These are phyloP conservation scores for Hippocampus barbouri DNA, from an alignment of 2,113 vertebrate species.

Conservation along the genomic window DNA sequence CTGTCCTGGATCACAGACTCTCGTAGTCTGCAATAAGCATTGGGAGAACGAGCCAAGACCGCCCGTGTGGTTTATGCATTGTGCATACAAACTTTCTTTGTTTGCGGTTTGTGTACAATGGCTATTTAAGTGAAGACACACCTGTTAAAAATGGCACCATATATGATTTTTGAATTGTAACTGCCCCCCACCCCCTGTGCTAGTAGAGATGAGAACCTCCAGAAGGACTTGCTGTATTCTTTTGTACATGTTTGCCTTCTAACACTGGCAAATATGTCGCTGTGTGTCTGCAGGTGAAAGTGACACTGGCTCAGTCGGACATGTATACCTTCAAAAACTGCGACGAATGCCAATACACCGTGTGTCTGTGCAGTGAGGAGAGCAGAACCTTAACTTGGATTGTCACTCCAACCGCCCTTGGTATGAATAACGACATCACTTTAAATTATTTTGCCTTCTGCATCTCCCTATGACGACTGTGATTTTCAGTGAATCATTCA, in stretches of 20 bases:
- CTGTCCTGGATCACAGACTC: no score
- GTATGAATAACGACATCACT: conserved; percentile 44
- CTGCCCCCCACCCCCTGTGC: no score
- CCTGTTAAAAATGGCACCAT: no score
- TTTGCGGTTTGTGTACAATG: no score
- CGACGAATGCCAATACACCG: conserved; percentile 62
- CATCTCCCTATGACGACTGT: conserved; percentile 10
- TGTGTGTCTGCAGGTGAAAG: conserved; percentile 62
- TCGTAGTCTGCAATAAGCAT: no score
- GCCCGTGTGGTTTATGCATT: no score
- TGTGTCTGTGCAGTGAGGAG: conserved; percentile 66
- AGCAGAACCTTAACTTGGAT: conserved; percentile 72
- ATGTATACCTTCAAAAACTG: conserved; percentile 62
- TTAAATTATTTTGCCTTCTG: neutral
- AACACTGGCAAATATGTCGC: neutral
- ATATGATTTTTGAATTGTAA: no score
- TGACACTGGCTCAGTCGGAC: conserved; percentile 57
- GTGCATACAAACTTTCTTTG: no score
- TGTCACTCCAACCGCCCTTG: conserved; percentile 66
- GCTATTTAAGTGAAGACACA: no score
- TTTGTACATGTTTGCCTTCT: neutral
- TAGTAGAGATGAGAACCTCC: neutral
- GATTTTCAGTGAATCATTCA: neutral
- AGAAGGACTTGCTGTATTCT: neutral
- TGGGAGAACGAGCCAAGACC: no score